phyloP scores from a whole-genome alignment of 1,140 invertebrate genomes.

The Carposina sasakii region DNA sequence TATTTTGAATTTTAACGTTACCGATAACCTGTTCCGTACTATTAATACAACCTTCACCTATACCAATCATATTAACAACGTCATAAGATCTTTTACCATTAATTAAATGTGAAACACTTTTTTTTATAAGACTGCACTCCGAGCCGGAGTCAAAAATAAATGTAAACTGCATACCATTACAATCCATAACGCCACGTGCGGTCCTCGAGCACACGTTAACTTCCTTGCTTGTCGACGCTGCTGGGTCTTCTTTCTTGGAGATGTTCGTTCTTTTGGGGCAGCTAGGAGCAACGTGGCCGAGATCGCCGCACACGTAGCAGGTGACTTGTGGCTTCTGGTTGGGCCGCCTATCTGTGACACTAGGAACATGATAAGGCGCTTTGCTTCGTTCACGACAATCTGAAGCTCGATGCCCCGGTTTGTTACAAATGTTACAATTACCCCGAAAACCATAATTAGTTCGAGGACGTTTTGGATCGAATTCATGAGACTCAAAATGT shows the following conservation, averaged over 20 bases:
- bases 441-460: background rate
- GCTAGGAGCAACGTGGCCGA: constrained; percentile 12
- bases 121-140: constrained; percentile 15
- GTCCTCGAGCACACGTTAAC: constrained; percentile 7
- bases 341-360: background rate
- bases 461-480: constrained; percentile 5
- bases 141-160: constrained; percentile 13
- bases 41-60: constrained; percentile 6
- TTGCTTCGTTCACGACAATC: constrained; percentile 1
- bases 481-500: background rate
- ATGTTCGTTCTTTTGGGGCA: constrained; percentile 13
- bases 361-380: background rate
- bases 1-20: background rate
- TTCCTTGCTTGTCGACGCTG: background rate
- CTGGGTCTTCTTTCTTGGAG: constrained; percentile 20
- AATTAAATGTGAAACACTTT: constrained; percentile 3
- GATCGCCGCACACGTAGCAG: constrained; percentile 16
- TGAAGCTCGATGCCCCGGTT: constrained; percentile 13
- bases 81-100: constrained; percentile 12
- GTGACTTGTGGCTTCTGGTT: background rate
- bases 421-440: constrained; percentile 14
- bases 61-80: constrained; percentile 9
- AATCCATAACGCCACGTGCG: background rate
- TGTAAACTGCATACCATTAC: background rate
- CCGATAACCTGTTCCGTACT: background rate